Conservation (phyloP, 1,140 invertebrate species). For the Hermetia illucens region DNA sequence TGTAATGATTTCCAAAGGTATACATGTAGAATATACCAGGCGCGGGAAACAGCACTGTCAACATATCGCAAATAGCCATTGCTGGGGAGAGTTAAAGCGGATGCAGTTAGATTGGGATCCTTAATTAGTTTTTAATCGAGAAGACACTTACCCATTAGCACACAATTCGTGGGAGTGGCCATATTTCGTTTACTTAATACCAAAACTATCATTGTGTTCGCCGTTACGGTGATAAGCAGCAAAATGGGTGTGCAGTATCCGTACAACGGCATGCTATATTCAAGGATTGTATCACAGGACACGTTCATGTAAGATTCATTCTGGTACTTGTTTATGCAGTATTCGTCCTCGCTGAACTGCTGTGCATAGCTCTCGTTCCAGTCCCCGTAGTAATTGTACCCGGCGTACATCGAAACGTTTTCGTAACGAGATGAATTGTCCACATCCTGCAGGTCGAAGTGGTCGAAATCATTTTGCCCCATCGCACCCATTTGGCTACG, state of each 20-base stretch:
- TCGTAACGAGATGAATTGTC: too few species aligned
- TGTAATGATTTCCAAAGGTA: constrained; percentile 71
- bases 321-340: too few species aligned
- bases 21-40: constrained; percentile 85
- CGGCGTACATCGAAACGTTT: too few species aligned
- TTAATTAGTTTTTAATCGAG: too few species aligned
- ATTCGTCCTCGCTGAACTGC: too few species aligned
- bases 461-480: too few species aligned
- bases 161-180: constrained; percentile 79
- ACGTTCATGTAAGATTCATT: constrained; percentile 22
- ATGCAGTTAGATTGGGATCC: neutral
- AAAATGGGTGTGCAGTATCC: constrained; percentile 49
- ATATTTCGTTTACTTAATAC: constrained; percentile 57
- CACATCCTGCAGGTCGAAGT: too few species aligned
- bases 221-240: constrained; percentile 73
- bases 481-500: too few species aligned
- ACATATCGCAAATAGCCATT: constrained; percentile 87
- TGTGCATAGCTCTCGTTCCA: too few species aligned
- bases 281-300: constrained; percentile 22
- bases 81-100: constrained; percentile 21
- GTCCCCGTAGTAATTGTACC: too few species aligned
- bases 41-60: constrained; percentile 76
- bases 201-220: constrained; percentile 78
- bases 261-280: constrained; percentile 21
- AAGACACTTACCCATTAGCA: constrained; percentile 42